phyloP scores from a whole-genome alignment of 2,113 vertebrate species.

The Passer montanus region DNA sequence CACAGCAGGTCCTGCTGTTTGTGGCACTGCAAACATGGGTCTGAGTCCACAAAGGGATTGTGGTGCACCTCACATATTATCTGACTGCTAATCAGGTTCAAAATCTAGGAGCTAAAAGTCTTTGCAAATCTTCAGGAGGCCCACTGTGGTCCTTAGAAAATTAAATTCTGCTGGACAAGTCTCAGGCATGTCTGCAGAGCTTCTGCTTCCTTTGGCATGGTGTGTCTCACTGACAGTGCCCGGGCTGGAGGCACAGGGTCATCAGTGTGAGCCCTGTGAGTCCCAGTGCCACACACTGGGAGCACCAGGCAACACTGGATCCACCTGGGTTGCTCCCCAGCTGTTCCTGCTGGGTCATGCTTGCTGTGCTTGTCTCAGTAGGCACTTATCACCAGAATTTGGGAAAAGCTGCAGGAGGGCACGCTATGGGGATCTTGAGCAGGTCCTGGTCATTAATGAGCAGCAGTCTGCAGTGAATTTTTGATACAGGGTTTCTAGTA shows the following conservation, averaged over 20 bases:
- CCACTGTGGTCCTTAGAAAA: not conserved
- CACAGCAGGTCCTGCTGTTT: not conserved
- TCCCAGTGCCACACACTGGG: not conserved
- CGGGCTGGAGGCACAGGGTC: not conserved
- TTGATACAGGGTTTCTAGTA: not conserved
- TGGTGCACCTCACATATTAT: not conserved
- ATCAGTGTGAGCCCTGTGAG: not conserved
- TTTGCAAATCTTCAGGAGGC: not conserved
- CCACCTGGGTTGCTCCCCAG: not conserved
- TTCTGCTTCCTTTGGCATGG: not conserved
- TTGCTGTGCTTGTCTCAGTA: rapidly evolving
- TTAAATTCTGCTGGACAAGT: not conserved
- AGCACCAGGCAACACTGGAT: not conserved
- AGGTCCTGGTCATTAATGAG: not conserved
- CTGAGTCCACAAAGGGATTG: not conserved
- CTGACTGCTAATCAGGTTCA: not conserved
- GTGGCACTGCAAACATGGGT: not conserved
- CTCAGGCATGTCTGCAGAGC: not conserved
- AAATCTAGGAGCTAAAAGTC: not conserved
- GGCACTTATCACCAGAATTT: not conserved
- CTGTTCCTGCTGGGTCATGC: not conserved
- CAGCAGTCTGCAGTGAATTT: not conserved
- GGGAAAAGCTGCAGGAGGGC: not conserved
- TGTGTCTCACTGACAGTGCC: not conserved
- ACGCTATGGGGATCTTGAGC: rapidly evolving